A percentile compares a stretch with the other conserved stretches of the same genome.
These are phyloP conservation scores for Neopipo cinnamomea DNA, from an alignment of 2,113 vertebrate genomes.

Conservation along the genomic window DNA sequence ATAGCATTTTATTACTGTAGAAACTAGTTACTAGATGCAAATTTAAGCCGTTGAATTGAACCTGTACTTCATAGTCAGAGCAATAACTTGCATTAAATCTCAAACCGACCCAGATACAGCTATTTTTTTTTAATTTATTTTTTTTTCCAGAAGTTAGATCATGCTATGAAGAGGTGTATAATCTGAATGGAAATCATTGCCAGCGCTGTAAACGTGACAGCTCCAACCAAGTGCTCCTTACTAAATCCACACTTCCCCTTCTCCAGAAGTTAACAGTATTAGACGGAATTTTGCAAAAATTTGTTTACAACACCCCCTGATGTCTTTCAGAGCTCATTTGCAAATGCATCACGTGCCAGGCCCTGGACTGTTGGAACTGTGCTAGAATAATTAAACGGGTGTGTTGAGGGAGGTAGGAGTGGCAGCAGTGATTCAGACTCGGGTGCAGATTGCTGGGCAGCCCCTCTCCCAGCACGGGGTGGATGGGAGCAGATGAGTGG, in stretches of 20 bases:
- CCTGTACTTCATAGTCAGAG: neutral
- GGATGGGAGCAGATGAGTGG: neutral
- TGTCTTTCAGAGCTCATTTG: neutral
- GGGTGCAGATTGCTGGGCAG: neutral
- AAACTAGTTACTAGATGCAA: neutral
- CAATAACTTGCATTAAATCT: neutral
- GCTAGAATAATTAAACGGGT: neutral
- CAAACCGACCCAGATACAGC: neutral
- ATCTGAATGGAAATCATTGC: neutral
- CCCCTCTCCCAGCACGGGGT: neutral
- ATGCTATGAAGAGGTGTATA: neutral
- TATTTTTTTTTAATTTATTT: neutral
- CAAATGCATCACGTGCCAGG: neutral
- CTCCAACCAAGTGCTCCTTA: neutral
- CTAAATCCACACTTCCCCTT: neutral
- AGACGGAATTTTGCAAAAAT: neutral
- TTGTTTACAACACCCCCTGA: neutral
- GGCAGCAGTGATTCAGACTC: neutral
- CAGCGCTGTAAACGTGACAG: neutral
- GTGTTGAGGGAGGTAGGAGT: neutral
- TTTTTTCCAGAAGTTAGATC: neutral
- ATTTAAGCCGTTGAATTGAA: neutral
- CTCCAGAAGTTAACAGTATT: neutral
- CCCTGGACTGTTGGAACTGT: neutral
- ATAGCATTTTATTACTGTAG: neutral